These are phyloP conservation scores for Chymomyza amoena DNA, from an alignment of 2,888 invertebrate species.

Conservation along the genomic window DNA sequence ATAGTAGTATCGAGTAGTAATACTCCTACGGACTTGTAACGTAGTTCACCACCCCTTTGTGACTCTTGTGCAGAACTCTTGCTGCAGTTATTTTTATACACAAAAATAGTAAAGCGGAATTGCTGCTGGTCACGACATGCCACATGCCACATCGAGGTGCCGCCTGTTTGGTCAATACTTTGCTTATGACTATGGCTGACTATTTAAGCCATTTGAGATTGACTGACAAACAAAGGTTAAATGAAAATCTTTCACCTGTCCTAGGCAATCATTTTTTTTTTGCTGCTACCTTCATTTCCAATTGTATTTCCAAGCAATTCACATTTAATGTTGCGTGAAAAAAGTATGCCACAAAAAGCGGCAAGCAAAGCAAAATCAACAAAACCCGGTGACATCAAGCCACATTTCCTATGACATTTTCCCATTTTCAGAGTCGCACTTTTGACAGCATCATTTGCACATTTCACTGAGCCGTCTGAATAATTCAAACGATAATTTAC, in stretches of 20 bases:
- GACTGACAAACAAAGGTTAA: constrained; percentile 43
- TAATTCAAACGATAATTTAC: constrained; percentile 51
- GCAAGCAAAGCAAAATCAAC: constrained; percentile 19
- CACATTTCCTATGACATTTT: background rate
- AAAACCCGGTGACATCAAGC: constrained; percentile 36
- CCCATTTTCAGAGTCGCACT: background rate
- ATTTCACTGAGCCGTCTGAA: constrained; percentile 45
- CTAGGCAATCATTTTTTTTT: constrained; percentile 25
- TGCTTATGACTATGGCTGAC: background rate
- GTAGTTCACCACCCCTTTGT: background rate
- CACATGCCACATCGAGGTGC: constrained; percentile 6
- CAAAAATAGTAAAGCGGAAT: constrained; percentile 39
- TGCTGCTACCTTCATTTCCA: constrained; percentile 13
- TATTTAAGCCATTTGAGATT: constrained; percentile 14
- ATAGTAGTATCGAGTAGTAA: no score
- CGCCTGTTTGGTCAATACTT: constrained; percentile 65
- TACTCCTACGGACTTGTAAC: background rate
- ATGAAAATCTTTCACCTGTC: constrained; percentile 55
- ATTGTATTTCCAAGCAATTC: constrained; percentile 32
- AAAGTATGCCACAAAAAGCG: constrained; percentile 35
- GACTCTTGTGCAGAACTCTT: constrained; percentile 4
- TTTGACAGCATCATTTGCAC: constrained; percentile 54
- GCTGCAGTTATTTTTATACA: constrained; percentile 28
- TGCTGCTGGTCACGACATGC: constrained; percentile 58
- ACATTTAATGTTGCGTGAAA: constrained; percentile 66